phyloP scores from a whole-genome alignment of 2,888 invertebrate species.

The Euclidia mi region DNA sequence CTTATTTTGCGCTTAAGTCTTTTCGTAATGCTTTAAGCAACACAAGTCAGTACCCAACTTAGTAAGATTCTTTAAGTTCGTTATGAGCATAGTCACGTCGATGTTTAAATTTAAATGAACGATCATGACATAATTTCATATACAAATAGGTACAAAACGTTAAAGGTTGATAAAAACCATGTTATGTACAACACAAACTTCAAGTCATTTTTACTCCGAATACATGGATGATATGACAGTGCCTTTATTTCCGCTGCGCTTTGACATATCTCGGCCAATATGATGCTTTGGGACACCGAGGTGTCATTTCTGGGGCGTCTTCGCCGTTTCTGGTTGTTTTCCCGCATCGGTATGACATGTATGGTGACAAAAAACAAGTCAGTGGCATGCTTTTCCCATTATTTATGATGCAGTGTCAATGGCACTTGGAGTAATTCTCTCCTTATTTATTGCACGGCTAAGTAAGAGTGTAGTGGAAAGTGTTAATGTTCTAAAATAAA shows the following conservation, averaged over 20 bases:
- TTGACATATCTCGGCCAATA: conserved; percentile 51
- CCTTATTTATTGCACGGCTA: conserved; percentile 3
- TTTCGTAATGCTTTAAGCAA: no score
- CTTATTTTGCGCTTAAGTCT: no score
- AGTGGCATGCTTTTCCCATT: conserved; percentile 16
- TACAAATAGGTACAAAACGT: no score
- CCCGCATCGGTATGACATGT: conserved; percentile 24
- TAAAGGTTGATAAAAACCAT: no score
- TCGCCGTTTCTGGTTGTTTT: conserved; percentile 18
- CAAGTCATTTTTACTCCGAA: no score
- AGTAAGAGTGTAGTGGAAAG: background rate
- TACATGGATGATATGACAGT: background rate
- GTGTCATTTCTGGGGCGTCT: conserved; percentile 34
- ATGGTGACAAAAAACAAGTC: conserved; percentile 20
- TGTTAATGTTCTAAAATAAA: background rate
- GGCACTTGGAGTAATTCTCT: background rate
- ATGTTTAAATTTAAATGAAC: no score
- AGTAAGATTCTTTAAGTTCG: no score
- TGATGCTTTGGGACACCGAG: conserved; percentile 18
- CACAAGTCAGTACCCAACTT: no score
- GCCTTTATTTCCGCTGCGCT: background rate
- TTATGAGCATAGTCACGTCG: no score
- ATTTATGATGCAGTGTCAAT: conserved; percentile 15
- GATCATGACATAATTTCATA: no score
- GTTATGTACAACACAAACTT: no score